Evolutionary conservation across 2,113 vertebrate species (phyloP), one percentile per base, ranked within the genome.

Genomic region (Jacana jacana): DNA sequence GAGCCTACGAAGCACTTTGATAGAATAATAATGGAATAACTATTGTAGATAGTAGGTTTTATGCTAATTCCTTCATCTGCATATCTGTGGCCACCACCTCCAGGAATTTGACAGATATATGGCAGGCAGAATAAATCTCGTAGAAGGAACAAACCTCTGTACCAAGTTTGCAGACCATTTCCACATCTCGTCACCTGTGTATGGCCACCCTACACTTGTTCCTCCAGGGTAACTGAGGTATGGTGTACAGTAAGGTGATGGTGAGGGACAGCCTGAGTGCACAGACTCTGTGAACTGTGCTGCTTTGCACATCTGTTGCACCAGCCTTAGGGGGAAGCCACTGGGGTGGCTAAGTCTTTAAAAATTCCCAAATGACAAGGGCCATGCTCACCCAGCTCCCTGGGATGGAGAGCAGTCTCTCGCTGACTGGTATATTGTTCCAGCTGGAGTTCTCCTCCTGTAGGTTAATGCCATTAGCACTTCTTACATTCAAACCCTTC

Each of bases 11-110:
- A 92, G 79, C 11, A 72, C 49, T 90, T 86, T 49, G 58, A 63
- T 70, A 90, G 68, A 37, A 23, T 73, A 94, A 91, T 52, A 88
- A 91, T 77, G 40, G 71, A 82, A 11, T 77, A 88, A 94, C 54
- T 70, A 86, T 6, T 92, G 91, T 73, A 94, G 68, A 83, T 81
- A 69, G 58, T 58, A 46, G 18, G 19, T 91, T 91, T 87, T 15
- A 92, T 94, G 80, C 46, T 92, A 81, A 95, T 91, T 88, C 19
- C 58, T 77, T 92, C 54, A 86, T 86, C 75, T 80, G 80, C 54
- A 6, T 82, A 88, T 24, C 49, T 86, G 79, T 86, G 58, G 63
- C 48, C 3, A 1, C 35, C 25, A 6, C 54, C 79, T 90, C 75
- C 60, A 83, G 63, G 58, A 90, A 63, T 82, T 91, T 77, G 52